phyloP scores from a whole-genome alignment of 2,113 vertebrate species.

The Eleginops maclovinus region DNA sequence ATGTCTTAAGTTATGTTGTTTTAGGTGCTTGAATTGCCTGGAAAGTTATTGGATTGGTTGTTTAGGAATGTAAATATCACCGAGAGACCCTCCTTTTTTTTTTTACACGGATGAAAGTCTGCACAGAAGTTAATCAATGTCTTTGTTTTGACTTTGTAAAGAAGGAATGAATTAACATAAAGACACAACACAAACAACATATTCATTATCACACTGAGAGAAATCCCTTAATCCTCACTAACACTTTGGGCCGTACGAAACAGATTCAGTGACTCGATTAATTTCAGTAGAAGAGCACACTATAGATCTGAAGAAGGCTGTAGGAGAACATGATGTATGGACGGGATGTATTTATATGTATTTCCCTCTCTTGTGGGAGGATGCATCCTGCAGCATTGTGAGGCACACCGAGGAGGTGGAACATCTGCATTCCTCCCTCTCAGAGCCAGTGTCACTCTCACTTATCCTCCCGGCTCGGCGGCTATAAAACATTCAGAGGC shows the following conservation, averaged over 20 bases:
- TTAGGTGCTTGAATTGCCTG: too few species aligned
- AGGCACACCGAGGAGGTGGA: slow-evolving; percentile 39
- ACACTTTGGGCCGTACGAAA: not conserved
- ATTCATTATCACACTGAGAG: not conserved
- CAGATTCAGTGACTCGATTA: slow-evolving; percentile 4
- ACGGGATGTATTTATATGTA: slow-evolving; percentile 40
- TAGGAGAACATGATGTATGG: slow-evolving; percentile 38
- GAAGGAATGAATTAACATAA: not conserved
- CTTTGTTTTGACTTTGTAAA: slow-evolving; percentile 5
- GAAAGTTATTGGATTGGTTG: too few species aligned
- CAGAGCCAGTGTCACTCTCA: slow-evolving; percentile 76
- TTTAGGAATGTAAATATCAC: not conserved
- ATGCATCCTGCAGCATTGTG: slow-evolving; percentile 34
- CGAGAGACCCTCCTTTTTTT: not conserved
- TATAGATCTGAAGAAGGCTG: not conserved
- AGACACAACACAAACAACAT: not conserved
- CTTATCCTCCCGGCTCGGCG: slow-evolving; percentile 75
- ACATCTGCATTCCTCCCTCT: slow-evolving; percentile 58
- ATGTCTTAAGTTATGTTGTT: too few species aligned
- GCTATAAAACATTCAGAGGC: slow-evolving; percentile 77
- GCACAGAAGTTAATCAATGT: not conserved
- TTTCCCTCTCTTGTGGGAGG: slow-evolving; percentile 1
- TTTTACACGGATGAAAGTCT: not conserved
- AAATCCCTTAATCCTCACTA: slow-evolving; percentile 24
- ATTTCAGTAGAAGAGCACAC: not conserved